Evolutionary conservation across 2,888 invertebrate genomes (phyloP), one percentile per base, ranked within the genome.

Genomic region (Caenorhabditis sp.): DNA sequence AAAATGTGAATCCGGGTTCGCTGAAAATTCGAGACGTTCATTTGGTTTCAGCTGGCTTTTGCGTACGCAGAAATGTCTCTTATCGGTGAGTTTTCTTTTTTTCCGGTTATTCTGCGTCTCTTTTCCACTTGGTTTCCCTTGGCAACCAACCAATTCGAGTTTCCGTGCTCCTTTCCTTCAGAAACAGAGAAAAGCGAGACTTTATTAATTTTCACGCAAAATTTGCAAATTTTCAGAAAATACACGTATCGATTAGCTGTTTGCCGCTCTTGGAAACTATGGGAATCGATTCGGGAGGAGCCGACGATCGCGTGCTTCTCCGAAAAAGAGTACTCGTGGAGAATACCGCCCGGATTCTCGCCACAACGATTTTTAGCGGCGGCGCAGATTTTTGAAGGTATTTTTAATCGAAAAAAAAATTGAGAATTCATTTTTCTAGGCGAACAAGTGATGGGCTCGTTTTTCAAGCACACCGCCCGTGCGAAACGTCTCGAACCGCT

Each of bases 201-300:
- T n/a, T n/a, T n/a, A n/a, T 52, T 52, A 17, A 52, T 32, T 52
- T 30, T 48, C 48, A 24, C 2, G 4, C 48, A 13, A 13, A 39
- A 39, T 22, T 41, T 22, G 5, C 20, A 13, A 26, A 15, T 20
- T 79, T 79, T 45, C 65, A 85, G 85, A 45, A 70, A 76, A 39
- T 86, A 86, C 53, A 84, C 84, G 2, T 86, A 86, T 66, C 83
- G 86, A 8, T 35, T 86, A 11, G 82, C 84, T 4, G 83, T 85
- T 5, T 75, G 78, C 2, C 68, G 73, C 26, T 55, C 35, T 7
- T 76, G 74, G 78, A 68, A 72, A 2, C 27, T 77, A 11, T 85
- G 79, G 70, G 78, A 83, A 6, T 48, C 74, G 11, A 50, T 81
- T 27, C 41, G 53, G 55, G 48, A 76, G 1, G 78, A 75, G 32